Percentiles rank a stretch among this genome's conserved stretches.
Evolutionary conservation across 64 coral and sea anemone genomes (phyloP).

Genomic region (Orbicella faveolata): DNA sequence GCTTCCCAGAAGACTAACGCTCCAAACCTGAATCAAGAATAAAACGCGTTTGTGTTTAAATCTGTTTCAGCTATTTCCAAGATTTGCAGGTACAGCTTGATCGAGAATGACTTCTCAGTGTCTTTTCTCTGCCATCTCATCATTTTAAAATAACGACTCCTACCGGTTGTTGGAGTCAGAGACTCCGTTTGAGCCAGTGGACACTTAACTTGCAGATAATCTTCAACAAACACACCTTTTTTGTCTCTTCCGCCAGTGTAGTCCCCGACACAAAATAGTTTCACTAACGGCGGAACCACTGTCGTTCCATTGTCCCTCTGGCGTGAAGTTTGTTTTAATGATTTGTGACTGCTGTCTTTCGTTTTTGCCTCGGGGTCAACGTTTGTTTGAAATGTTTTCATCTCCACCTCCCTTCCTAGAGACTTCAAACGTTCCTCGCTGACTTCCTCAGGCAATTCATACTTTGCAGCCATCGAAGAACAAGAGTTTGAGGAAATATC

Average conservation of each 20-base stretch:
- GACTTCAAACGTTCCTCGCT: not conserved
- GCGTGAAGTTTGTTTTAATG: too few relatives aligned
- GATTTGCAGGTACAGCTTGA: not conserved
- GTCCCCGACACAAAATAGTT: too few relatives aligned
- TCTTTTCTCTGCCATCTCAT: not conserved
- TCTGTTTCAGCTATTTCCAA: not conserved
- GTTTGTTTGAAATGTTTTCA: constrained; percentile 15
- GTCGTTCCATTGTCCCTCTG: too few relatives aligned
- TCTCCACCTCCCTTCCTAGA: not conserved
- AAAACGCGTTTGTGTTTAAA: not conserved
- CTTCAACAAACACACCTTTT: not conserved
- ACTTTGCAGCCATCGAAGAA: not conserved
- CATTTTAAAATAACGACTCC: not conserved
- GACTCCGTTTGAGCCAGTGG: not conserved
- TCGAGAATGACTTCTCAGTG: not conserved
- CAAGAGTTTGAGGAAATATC: not conserved
- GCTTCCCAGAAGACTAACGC: not conserved
- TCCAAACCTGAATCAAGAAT: not conserved
- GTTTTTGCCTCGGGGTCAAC: too few relatives aligned
- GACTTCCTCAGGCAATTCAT: constrained; percentile 3
- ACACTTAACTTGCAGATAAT: not conserved
- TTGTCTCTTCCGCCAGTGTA: not conserved
- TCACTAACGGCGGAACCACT: too few relatives aligned
- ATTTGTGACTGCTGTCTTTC: too few relatives aligned
- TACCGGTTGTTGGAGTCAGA: not conserved